Evolutionary conservation across 2,888 invertebrate genomes (phyloP).

Genomic region (Tetragonula carbonaria): DNA sequence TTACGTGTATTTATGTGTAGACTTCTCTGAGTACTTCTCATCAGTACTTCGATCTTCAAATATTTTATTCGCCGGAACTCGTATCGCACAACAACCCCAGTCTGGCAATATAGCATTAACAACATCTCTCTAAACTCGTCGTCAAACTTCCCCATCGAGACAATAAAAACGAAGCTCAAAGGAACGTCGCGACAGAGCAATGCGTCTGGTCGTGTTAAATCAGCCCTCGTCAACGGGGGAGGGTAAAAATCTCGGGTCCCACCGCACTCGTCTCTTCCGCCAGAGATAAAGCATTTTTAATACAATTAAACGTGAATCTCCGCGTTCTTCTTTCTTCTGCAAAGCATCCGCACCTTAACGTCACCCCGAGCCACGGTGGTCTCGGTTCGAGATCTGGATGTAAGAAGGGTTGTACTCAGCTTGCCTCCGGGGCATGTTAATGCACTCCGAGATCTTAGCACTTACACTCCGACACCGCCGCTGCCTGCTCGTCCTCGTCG

Average conservation of each 20-base stretch:
- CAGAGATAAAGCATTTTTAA: conserved; percentile 81
- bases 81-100: not conserved
- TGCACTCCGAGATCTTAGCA: conserved; percentile 84
- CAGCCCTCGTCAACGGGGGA: conserved; percentile 37
- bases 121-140: not conserved
- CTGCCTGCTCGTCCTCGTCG: conserved; percentile 61
- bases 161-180: conserved; percentile 2
- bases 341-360: conserved; percentile 47
- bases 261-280: conserved; percentile 22
- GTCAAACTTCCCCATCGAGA: conserved; percentile 1
- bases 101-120: not conserved
- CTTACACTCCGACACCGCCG: conserved; percentile 83
- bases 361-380: conserved; percentile 72
- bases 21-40: no score
- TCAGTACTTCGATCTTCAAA: no score
- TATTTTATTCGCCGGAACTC: no score
- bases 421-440: conserved; percentile 83
- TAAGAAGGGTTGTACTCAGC: conserved; percentile 84
- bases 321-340: conserved; percentile 62
- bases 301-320: conserved; percentile 83
- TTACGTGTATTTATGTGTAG: no score
- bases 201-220: conserved; percentile 45
- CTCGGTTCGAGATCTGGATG: conserved; percentile 79
- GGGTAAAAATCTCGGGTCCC: conserved; percentile 5
- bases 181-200: conserved; percentile 1